Evolutionary conservation across 2,888 invertebrate genomes (phyloP), one percentile per base, ranked within the genome.

Genomic region (Dolichopus griseipennis): DNA sequence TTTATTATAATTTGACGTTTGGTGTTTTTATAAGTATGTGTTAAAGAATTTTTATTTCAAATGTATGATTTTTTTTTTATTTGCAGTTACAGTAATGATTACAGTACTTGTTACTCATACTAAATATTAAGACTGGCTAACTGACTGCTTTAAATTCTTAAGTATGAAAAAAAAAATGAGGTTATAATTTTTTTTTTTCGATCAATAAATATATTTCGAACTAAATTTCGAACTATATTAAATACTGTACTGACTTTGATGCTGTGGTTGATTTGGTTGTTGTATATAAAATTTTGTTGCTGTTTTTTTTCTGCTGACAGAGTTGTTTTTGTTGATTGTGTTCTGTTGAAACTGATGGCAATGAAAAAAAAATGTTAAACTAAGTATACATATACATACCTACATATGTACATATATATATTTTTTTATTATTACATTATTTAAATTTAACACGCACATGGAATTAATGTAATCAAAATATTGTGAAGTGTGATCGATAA

Each of bases 401-500:
- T n/a, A n/a, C 7, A 52, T n/a, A n/a, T 18, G 3, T 18, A 52
- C 5, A 5, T 27, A 27, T 5, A 27, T 27, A 27, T 27, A 27
- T 61, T 7, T 20, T 12, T 20, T 20, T 61, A 9, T 20, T 20
- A 4, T 61, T 3, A 9, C 2, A 20, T 61, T 61, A 18, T 20
- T 61, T 7, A 18, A 37, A 18, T 21, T 27, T 15, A 70, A 71
- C 73, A 73, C 74, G 73, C 74, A 73, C 72, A 73, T 69, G 72
- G 71, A 72, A 73, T 73, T 73, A 74, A 74, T 73, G 72, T 73
- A 74, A 74, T 74, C 73, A 74, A 74, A 74, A 73, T 73, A 73
- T 73, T 74, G 73, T 72, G 72, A 72, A 27, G 63, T 63, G 27
- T 20, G 63, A 61, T 63, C 22, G 10, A 61, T 9, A 61, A 4